Evolutionary conservation across 2,888 invertebrate genomes (phyloP), one percentile per base, ranked within the genome.

Genomic region (Pycnomerus fuliginosus): DNA sequence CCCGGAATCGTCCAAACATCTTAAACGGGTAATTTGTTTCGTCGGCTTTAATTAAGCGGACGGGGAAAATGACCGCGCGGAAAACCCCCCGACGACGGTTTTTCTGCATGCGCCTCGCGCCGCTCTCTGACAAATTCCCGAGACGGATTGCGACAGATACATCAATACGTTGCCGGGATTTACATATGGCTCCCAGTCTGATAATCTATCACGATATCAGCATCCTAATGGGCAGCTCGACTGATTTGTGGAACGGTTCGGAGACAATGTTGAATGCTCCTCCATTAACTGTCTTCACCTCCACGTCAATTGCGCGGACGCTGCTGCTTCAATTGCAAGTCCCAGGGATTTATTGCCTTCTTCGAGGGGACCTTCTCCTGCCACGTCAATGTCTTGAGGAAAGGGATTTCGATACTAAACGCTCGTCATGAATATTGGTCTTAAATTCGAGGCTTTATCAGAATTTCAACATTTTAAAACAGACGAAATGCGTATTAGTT

Each of bases 121-220:
- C 20, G 4, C 33, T 28, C 4, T 22, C 44, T 60, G 67, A 67
- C 67, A 67, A 67, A 67, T 67, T 65, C 54, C 56, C 55, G 50
- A 64, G 61, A 64, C 58, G 58, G 62, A 61, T 61, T 58, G 48
- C 62, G 62, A 64, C 62, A 65, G 62, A 61, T 56, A 64, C 65
- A 64, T 62, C 63, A 64, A 61, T 62, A 60, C 60, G 54, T 51
- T 54, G 48, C 60, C 54, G 56, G 55, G 58, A 67, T 67, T 67
- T 67, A 65, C 65, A 65, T 67, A 65, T 60, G 55, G 58, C 58
- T 57, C 50, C 48, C 45, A 44, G 50, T 41, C 53, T 56, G 65
- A 64, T 66, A 66, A 64, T 66, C 65, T 63, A 64, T 66, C 64
- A 64, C 58, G 58, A 61, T 60, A 64, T 65, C 64, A 61, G 59